Evolutionary conservation across 2,888 invertebrate species (phyloP).

Genomic region (Chaetoderma sp.): DNA sequence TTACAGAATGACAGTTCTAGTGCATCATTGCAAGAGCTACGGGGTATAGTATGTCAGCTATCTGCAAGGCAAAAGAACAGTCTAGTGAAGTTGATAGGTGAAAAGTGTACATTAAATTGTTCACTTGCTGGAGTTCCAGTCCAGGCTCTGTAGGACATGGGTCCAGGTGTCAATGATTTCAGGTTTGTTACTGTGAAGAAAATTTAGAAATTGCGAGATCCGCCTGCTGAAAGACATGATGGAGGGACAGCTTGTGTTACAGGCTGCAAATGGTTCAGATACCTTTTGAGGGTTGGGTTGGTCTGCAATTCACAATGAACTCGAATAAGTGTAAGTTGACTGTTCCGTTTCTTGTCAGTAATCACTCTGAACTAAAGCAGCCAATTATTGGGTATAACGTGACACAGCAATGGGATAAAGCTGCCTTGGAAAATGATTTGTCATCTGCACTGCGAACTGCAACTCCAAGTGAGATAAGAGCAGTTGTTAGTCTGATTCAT

Average conservation of each 20-base stretch:
- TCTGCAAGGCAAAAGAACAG: not conserved
- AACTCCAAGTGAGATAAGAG: not conserved
- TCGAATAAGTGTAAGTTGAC: not conserved
- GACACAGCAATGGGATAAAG: not conserved
- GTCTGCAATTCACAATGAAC: not conserved
- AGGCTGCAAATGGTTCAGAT: not conserved
- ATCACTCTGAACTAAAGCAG: not conserved
- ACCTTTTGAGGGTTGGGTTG: slow-evolving; percentile 4
- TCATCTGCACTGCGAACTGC: not conserved
- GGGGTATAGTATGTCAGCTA: not conserved
- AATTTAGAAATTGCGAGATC: not conserved
- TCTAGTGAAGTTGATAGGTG: not conserved
- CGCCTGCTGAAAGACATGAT: not conserved
- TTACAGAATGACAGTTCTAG: too few species aligned
- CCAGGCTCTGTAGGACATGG: slow-evolving; percentile 1
- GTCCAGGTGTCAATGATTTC: not conserved
- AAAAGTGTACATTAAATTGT: not conserved
- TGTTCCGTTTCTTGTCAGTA: not conserved
- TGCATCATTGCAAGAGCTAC: not conserved
- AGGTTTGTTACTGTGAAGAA: not conserved
- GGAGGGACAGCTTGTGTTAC: not conserved
- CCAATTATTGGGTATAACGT: not conserved
- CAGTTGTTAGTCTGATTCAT: not conserved
- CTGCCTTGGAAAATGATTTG: not conserved
- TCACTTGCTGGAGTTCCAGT: not conserved